These are phyloP conservation scores for Stenichneumon culpator DNA, from an alignment of 2,888 invertebrate genomes.

Conservation along the genomic window DNA sequence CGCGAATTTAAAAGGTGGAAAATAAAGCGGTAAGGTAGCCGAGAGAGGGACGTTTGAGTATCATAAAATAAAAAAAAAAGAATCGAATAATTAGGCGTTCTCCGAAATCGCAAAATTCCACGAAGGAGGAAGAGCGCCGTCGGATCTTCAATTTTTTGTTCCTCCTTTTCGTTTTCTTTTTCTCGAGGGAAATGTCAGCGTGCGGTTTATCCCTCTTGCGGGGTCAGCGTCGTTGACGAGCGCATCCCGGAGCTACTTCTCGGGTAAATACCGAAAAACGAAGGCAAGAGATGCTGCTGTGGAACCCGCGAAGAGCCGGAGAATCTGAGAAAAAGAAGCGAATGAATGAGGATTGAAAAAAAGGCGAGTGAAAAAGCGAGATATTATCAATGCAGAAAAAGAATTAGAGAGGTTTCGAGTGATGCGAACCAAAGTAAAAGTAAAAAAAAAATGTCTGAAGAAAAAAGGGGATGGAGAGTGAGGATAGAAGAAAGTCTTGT, in stretches of 20 bases:
- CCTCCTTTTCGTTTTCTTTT: neutral
- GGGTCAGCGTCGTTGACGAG: too few relatives aligned
- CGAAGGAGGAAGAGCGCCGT: conserved; percentile 3
- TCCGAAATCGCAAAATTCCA: conserved; percentile 54
- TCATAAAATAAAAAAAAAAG: conserved; percentile 43
- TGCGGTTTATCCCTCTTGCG: too few relatives aligned
- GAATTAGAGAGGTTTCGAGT: conserved; percentile 57
- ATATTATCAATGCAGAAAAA: conserved; percentile 60
- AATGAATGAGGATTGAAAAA: conserved; percentile 1
- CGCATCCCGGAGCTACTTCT: too few relatives aligned
- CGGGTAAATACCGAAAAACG: neutral
- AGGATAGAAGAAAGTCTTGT: conserved; percentile 34
- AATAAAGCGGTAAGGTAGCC: neutral
- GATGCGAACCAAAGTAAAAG: conserved; percentile 45
- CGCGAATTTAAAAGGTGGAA: conserved; percentile 8
- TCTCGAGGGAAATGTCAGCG: conserved; percentile 21
- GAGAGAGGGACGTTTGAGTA: neutral
- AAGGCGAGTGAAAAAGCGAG: conserved; percentile 51
- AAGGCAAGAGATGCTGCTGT: conserved; percentile 6
- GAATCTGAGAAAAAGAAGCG: neutral
- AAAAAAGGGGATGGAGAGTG: conserved; percentile 15
- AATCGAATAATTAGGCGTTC: conserved; percentile 59
- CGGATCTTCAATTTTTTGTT: neutral
- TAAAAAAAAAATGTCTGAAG: conserved; percentile 21
- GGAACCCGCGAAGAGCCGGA: neutral